phyloP scores from a whole-genome alignment of 2,113 vertebrate species.

The Podarcis cretensis region DNA sequence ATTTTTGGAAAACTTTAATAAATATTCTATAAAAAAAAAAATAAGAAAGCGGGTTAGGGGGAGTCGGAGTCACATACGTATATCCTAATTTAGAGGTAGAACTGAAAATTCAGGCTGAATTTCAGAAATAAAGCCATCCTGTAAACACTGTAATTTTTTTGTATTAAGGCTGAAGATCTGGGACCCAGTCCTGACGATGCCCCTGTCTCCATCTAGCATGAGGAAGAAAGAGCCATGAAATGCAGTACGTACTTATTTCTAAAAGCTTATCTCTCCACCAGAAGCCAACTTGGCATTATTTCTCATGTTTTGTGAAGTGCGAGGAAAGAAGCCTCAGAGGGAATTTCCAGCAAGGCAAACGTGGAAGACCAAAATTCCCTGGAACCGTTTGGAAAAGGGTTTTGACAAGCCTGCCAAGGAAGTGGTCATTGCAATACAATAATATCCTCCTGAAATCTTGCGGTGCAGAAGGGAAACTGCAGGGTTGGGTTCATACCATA shows the following conservation, averaged over 20 bases:
- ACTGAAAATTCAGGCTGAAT: no score
- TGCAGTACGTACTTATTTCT: not conserved
- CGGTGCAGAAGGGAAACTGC: not conserved
- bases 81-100: no score
- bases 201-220: not conserved
- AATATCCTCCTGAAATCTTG: conserved; percentile 8
- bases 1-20: no score
- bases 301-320: not conserved
- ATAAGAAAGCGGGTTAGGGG: no score
- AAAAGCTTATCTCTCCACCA: not conserved
- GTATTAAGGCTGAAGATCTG: no score
- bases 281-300: not conserved
- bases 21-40: no score
- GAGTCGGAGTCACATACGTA: not conserved
- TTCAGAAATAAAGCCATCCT: no score
- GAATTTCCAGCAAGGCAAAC: not conserved
- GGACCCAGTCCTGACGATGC: no score
- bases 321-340: not conserved
- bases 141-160: no score
- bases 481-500: not conserved
- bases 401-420: conserved; percentile 4
- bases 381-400: not conserved
- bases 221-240: no score
- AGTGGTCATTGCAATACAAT: conserved; percentile 2
- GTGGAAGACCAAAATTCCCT: not conserved